A percentile compares a stretch with the other conserved stretches of the same genome.
phyloP scores from a whole-genome alignment of 1,140 invertebrate genomes.

The Lanistes nyassanus region DNA sequence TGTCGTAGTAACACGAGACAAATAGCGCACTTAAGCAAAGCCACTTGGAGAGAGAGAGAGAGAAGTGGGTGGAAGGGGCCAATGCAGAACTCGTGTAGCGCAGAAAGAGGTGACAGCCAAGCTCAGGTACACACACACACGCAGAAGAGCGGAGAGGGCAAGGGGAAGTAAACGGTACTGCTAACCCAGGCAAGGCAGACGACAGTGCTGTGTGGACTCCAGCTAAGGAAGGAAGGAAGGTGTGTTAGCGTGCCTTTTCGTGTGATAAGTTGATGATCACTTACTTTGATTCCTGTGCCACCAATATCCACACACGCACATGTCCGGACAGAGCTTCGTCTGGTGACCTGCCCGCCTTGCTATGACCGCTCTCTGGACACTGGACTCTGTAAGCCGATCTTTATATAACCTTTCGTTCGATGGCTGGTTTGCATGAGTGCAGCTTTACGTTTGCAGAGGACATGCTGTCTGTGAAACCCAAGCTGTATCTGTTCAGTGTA shows the following conservation, averaged over 20 bases:
- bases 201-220: too few relatives aligned
- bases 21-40: neutral
- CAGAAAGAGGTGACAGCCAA: too few relatives aligned
- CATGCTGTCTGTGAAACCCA: neutral
- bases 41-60: neutral
- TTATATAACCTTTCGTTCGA: neutral
- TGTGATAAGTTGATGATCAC: neutral
- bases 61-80: neutral
- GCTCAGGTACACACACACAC: too few relatives aligned
- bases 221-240: too few relatives aligned
- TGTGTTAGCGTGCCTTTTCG: neutral
- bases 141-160: too few relatives aligned
- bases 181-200: too few relatives aligned
- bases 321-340: neutral
- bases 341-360: neutral
- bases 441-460: neutral
- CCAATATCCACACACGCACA: neutral
- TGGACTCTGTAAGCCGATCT: conserved; percentile 10
- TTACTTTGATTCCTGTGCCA: neutral
- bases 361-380: conserved; percentile 23
- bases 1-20: neutral
- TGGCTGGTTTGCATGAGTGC: neutral
- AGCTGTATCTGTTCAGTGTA: neutral
- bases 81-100: too few relatives aligned
- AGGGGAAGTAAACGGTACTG: too few relatives aligned